Evolutionary conservation across 53 echinoderm and acorn worm species (phyloP), one percentile per base, ranked within the genome.

Genomic region (Crossaster papposus): DNA sequence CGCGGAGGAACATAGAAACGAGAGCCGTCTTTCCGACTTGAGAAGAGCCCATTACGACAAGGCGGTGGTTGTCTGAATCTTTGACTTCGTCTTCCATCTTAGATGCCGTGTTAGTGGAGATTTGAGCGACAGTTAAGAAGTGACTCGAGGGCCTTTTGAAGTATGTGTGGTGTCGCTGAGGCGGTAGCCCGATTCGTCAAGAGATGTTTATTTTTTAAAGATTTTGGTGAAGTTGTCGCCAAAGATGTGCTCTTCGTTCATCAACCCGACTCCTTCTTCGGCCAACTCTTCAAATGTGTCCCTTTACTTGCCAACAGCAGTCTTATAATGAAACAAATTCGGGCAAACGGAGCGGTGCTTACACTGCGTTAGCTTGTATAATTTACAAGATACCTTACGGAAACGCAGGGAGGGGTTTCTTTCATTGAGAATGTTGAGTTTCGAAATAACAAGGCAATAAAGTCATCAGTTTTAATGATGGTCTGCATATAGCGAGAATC

Each of bases 21-120:
- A 95, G 64, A 1, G 95, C 79, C 1, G 93, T 81, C 37, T 95
- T 95, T 36, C 95, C 95, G 1, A 92, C 92, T 9, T 65, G 80
- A 1, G 93, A 83, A 2, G 91, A 38, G 2, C 95, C 95, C 86
- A 95, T 53, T 58, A 95, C 90, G 20, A 93, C 92, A 26, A 95
- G 33, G 24, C 95, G 89, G 75, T 83, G 83, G 79, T 72, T 18
- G 32, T 70, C 72, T 28, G 89, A 78, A 14, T 75, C 32, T 86
- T 51, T 51, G 51, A 31, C 22, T 37, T 50, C 50, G 64, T 24
- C 23, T 36, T 63, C 37, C 83, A 70, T 70, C 51, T 2, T 74
- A 36, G 31, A 2, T 13, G 32, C 31, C 13, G 71, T 70, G 2
- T 55, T 55, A n/a, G n/a, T n/a, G 55, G 55, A 55, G 55, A 18